Evolutionary conservation across 1,140 invertebrate species (phyloP), one percentile per base, ranked within the genome.

Genomic region (Monochamus saltuarius): DNA sequence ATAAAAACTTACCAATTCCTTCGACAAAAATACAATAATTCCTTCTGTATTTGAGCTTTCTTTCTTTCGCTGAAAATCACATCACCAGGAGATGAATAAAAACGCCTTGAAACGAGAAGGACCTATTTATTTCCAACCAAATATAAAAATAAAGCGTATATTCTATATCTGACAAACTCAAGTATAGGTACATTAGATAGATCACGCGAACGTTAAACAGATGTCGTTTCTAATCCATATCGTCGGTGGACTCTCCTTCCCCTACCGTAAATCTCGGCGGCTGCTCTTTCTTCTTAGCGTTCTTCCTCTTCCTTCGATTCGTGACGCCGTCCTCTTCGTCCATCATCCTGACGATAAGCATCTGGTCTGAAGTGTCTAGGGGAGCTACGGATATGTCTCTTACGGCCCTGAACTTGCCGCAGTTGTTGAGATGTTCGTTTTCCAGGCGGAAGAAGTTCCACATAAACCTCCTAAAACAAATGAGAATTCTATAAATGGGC

Each of bases 381-480:
- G 97, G 97, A 8, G 95, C 95, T 17, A 99, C 95, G 0, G 94
- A 98, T 60, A 99, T 99, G 77, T 99, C 97, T 16, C 98, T 79
- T 0, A 99, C 97, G 3, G 97, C 97, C 74, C 97, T 83, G 81
- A 99, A 99, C 82, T 99, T 95, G 79, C 97, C 97, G 81, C 97
- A 99, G 81, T 99, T 99, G 80, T 99, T 99, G 6, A 99, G 81
- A 84, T 99, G 98, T 74, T 99, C 98, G 80, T 99, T 99, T 80
- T 99, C 98, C 63, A 99, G 77, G 0, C 98, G 96, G 82, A 99
- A 99, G 77, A 97, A 99, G 79, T 99, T 99, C 98, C 98, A 99
- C 37, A 99, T 88, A 80, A 99, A 99, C 57, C 97, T 84, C 70
- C 95, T 95, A 68, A 38, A 62, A 73, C 42, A 39, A 55, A 58